Base-by-base conservation (phyloP, 1,140 invertebrate species). In the Panagrolaimus sp. region DNA sequence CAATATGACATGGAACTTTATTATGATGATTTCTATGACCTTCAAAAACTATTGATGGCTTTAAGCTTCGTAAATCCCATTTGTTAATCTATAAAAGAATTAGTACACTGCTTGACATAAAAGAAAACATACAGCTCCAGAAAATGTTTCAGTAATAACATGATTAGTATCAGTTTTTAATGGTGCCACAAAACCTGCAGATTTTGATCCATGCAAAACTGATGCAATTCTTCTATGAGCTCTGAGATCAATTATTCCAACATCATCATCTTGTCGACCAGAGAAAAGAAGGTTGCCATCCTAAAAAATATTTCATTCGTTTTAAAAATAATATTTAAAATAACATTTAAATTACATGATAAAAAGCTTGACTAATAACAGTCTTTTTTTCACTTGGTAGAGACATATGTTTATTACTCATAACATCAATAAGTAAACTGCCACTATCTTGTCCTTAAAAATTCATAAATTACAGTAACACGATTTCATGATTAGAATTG, bases 281-380 rank as follows among this genome's bases (percentile, higher is more conserved):
- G 14, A 25, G n/a, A 57, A 57, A 16, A 57, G 51, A 27, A 57
- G 51, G 20, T 57, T 57, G n/a, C 51, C 51, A 27, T 57, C 51
- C 51, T 57, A 27, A 57, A 57, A n/a, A n/a, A n/a, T n/a, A n/a
- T n/a, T n/a, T n/a, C 2, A 38, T 38, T 2, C 31, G 7, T 38
- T 38, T 38, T 38, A 20, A n/a, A n/a, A n/a, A 57, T n/a, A 20
- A 57, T 38, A 20, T 27, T 25, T 0, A 20, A 16, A 20, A 5
- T 23, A 57, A 57, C n/a, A 4, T 11, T 25, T 11, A 57, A 57
- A 20, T 57, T 27, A 57, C 51, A 16, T 57, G n/a, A 16, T 20
- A 57, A 57, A 57, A 57, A 27, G 51, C 51, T 25, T 57, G 51
- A 13, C 51, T 57, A 27, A 57, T 57, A 57, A 57, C 51, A 57